Conservation (phyloP, 2,888 invertebrate species). For the Acrobasis consociella region DNA sequence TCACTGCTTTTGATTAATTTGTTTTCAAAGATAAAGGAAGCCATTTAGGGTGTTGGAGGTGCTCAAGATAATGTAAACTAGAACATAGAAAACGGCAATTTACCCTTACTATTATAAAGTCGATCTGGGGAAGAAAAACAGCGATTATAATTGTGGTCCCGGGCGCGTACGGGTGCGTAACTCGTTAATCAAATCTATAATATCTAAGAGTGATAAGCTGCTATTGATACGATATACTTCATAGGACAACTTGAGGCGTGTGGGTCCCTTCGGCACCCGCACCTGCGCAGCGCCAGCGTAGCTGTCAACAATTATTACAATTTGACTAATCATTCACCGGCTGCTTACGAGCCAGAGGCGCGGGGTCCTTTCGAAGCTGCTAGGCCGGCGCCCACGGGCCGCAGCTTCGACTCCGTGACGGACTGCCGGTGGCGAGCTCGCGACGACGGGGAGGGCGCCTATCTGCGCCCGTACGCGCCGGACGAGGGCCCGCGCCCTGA, state of each 20-base stretch:
- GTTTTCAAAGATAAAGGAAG: conserved; percentile 30
- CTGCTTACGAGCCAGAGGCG: conserved; percentile 66
- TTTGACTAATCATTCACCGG: conserved; percentile 80
- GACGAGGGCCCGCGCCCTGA: conserved; percentile 77
- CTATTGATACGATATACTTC: conserved; percentile 68
- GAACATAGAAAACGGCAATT: neutral
- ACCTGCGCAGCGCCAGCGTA: conserved; percentile 75
- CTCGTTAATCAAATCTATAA: conserved; percentile 47
- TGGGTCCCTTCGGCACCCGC: conserved; percentile 73
- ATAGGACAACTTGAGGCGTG: conserved; percentile 83
- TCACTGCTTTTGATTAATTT: conserved; percentile 75
- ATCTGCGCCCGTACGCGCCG: conserved; percentile 69
- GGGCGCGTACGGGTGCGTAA: conserved; percentile 71
- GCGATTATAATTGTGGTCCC: conserved; percentile 41
- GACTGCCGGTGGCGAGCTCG: conserved; percentile 76
- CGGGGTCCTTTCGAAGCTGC: conserved; percentile 59
- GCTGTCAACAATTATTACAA: conserved; percentile 82
- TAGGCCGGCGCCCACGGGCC: conserved; percentile 60
- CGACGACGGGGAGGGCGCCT: conserved; percentile 77
- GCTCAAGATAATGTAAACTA: conserved; percentile 10
- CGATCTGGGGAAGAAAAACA: conserved; percentile 39
- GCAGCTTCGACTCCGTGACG: conserved; percentile 77
- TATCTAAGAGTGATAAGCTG: conserved; percentile 41
- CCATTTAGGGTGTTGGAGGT: conserved; percentile 12
- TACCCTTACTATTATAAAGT: conserved; percentile 32